These are phyloP conservation scores for Cichladusa arquata DNA, from an alignment of 2,113 vertebrate species.

Conservation along the genomic window DNA sequence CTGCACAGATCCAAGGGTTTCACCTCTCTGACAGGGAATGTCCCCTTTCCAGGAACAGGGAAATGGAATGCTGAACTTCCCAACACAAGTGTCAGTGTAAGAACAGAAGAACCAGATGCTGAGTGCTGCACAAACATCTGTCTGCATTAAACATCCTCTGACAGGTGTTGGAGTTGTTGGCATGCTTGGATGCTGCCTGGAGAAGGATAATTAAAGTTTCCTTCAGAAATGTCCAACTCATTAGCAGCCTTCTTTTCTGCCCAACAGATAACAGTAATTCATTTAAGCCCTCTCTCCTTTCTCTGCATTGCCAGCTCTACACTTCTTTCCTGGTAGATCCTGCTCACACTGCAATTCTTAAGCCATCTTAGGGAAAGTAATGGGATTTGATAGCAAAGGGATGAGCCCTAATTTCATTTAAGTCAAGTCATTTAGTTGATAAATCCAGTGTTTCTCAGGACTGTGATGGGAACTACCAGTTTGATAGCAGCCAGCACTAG, in stretches of 20 bases:
- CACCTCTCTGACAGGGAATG: background rate
- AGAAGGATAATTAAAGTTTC: background rate
- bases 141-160: background rate
- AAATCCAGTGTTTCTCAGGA: background rate
- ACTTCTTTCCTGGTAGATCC: background rate
- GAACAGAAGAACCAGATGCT: background rate
- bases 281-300: background rate
- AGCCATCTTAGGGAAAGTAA: constrained; percentile 55
- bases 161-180: background rate
- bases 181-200: background rate
- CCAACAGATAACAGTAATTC: background rate
- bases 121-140: background rate
- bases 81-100: rapidly evolving
- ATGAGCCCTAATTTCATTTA: constrained; percentile 48
- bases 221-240: background rate
- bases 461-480: background rate
- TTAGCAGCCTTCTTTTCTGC: background rate
- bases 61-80: background rate
- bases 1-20: background rate
- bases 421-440: background rate
- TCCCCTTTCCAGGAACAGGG: background rate
- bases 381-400: constrained; percentile 48
- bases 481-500: background rate
- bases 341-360: constrained; percentile 10
- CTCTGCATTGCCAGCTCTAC: background rate